Conservation (phyloP, 2,888 invertebrate genomes). For the Girardia tigrina region DNA sequence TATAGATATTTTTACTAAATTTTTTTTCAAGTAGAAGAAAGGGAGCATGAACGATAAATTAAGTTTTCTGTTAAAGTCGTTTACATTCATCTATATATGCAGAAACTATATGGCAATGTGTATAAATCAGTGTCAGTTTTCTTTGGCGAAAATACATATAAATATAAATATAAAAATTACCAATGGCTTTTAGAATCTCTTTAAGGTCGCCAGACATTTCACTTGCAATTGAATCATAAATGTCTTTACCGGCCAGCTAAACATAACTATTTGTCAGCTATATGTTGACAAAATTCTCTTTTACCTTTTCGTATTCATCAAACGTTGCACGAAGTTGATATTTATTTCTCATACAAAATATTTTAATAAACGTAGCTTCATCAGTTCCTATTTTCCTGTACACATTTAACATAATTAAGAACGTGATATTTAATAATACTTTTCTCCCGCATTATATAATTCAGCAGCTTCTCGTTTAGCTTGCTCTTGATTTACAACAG, state of each 20-base stretch:
- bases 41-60: no score
- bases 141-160: no score
- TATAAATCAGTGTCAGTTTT: no score
- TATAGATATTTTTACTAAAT: no score
- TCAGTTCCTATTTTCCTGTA: slow-evolving; percentile 42
- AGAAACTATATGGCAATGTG: no score
- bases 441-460: slow-evolving; percentile 53
- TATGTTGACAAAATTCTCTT: background rate
- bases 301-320: slow-evolving; percentile 44
- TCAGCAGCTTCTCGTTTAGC: slow-evolving; percentile 44
- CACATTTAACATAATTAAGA: background rate
- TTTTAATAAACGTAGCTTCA: slow-evolving; percentile 58
- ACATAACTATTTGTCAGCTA: no score
- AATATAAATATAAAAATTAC: slow-evolving; percentile 36
- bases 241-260: slow-evolving; percentile 42
- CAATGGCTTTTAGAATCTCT: slow-evolving; percentile 41
- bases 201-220: slow-evolving; percentile 44
- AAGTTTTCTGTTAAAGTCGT: no score
- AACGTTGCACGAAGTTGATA: slow-evolving; percentile 44
- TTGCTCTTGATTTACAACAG: slow-evolving; percentile 41
- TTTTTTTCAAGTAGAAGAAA: no score
- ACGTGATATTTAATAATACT: slow-evolving; percentile 32
- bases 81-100: no score
- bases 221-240: slow-evolving; percentile 40
- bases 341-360: slow-evolving; percentile 56